Evolutionary conservation across 2,888 invertebrate species (phyloP), one percentile per base, ranked within the genome.

Genomic region (Andrena hattorfiana): DNA sequence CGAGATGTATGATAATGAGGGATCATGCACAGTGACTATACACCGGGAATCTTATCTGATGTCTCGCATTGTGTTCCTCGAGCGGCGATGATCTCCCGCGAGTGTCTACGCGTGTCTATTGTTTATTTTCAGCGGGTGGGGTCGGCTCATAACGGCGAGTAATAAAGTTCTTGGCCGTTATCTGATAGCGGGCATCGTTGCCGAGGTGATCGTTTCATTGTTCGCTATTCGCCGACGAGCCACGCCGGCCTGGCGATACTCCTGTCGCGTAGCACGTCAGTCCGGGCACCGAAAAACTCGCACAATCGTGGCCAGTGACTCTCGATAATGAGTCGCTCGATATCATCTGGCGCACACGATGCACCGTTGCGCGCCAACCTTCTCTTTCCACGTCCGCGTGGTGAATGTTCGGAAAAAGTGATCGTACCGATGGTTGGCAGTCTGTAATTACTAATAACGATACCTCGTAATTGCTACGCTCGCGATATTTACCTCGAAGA

Each of bases 101-200:
- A 72, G 75, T 20, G 60, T 64, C 77, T 66, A 70, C 83, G 80
- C 79, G 73, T 74, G 69, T 73, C 85, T 78, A 85, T 87, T 83
- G 85, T 83, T 84, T 75, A 88, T 89, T 89, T 87, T 81, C 84
- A 72, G 62, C 68, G 60, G 49, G 70, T 80, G 79, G 64, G 16
- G 69, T 66, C 85, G 83, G 85, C 89, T 77, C 82, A 87, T 85
- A 89, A 88, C 80, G 75, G 73, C 51, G 32, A 28, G 79, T 89
- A 89, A 88, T 88, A 89, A 89, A 89, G 87, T 88, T 85, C 89
- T 87, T 71, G 73, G n/a, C 16, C 62, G 75, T 78, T 86, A 87
- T 88, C 86, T 86, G 87, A 87, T 86, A 83, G 78, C 75, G 54
- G 30, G 76, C 51, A 73, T 85, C 77, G 76, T 72, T 66, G 73